Percentiles rank a stretch among this genome's conserved stretches.
Conservation (phyloP, 30 jellyfish, hydroid and myxozoan species). For the Hydra vulgaris region DNA sequence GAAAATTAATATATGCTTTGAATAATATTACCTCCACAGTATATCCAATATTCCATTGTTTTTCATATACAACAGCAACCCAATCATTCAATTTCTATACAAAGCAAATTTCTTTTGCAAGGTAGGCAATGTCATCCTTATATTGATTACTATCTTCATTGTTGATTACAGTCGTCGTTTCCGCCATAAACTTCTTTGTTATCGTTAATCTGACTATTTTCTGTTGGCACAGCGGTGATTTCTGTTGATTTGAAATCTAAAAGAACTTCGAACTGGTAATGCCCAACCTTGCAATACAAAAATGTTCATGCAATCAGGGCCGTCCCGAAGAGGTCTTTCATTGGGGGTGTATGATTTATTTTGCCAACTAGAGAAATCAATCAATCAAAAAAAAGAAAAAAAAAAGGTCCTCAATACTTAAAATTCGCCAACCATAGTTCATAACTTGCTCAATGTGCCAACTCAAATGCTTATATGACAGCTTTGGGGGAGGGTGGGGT, state of each 20-base stretch:
- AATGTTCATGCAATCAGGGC: neutral
- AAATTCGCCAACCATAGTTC: too few species aligned
- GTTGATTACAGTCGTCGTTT: neutral
- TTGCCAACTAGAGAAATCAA: too few species aligned
- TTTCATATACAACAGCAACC: neutral
- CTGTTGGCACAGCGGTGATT: neutral
- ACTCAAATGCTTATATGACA: too few species aligned
- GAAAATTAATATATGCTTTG: neutral
- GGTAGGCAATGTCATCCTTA: neutral
- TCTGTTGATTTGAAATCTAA: neutral
- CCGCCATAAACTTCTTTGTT: neutral
- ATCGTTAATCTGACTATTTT: neutral
- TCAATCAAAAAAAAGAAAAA: too few species aligned
- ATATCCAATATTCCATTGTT: neutral
- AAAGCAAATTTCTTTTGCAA: neutral
- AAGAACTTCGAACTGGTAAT: neutral
- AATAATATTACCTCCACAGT: neutral
- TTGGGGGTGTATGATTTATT: too few species aligned
- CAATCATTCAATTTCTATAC: neutral
- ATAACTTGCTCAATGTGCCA: too few species aligned
- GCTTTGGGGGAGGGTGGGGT: too few species aligned
- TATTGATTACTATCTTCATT: neutral
- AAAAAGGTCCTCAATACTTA: too few species aligned
- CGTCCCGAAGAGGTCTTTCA: too few species aligned
- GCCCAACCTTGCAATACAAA: neutral